Percentiles rank a stretch among this genome's conserved stretches.
Evolutionary conservation across 2,113 vertebrate species (phyloP).

Genomic region (Narcine bancroftii): DNA sequence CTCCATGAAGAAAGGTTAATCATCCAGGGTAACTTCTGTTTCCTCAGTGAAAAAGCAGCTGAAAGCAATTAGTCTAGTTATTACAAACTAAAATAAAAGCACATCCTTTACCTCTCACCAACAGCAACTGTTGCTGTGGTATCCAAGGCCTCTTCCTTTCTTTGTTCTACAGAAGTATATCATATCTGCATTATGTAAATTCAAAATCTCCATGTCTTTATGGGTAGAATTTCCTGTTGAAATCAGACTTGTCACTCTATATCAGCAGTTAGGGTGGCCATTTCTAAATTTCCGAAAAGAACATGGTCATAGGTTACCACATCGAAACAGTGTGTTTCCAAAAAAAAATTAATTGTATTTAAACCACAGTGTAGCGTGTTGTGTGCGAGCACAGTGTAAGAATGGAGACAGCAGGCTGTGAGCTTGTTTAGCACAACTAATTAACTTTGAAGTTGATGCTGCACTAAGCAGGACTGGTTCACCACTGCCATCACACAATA

Average conservation of each 20-base stretch:
- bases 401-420: too few species aligned
- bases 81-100: not conserved
- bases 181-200: not conserved
- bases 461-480: too few species aligned
- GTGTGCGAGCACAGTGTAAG: too few species aligned
- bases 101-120: not conserved
- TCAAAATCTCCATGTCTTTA: not conserved
- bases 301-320: too few species aligned
- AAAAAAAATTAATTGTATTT: too few species aligned
- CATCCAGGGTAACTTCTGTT: not conserved
- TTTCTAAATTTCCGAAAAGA: too few species aligned
- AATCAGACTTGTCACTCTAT: not conserved
- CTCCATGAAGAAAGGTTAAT: not conserved
- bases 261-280: too few species aligned
- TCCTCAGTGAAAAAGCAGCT: not conserved
- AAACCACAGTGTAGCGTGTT: too few species aligned
- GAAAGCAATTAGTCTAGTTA: not conserved
- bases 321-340: too few species aligned
- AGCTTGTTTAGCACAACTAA: too few species aligned
- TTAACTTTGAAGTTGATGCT: too few species aligned
- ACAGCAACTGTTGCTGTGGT: not conserved
- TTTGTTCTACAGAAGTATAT: not conserved
- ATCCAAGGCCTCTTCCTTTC: constrained; percentile 2
- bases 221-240: not conserved
- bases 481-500: too few species aligned